Evolutionary conservation across 2,797 vertebrate species (phyloP).

Genomic region (Gobio occitaniae): DNA sequence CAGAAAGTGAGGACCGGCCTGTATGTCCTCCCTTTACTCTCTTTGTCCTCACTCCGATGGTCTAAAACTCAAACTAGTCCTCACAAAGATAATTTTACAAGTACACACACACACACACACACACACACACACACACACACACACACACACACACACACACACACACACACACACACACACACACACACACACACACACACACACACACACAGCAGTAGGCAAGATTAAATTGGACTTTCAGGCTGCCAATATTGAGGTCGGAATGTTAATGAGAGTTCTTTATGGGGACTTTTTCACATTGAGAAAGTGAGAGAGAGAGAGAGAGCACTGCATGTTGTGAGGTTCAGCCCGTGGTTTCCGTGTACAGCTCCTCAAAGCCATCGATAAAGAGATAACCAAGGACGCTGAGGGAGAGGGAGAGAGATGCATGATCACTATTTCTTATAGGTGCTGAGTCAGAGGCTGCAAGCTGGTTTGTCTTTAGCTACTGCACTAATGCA

Average conservation of each 20-base stretch:
- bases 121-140: not conserved
- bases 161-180: not conserved
- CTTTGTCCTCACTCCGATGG: too few species aligned
- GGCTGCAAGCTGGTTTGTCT: conserved; percentile 26
- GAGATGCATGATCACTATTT: conserved; percentile 6
- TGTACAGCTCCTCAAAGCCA: conserved; percentile 5
- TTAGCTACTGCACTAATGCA: conserved; percentile 3
- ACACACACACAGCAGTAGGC: conserved; percentile 34
- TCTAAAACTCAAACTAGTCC: too few species aligned
- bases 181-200: not conserved
- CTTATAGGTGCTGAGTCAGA: conserved; percentile 51
- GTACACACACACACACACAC: not conserved
- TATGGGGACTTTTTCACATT: conserved; percentile 1
- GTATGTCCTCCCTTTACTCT: too few species aligned
- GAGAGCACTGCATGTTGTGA: conserved; percentile 10
- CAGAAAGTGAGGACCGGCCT: too few species aligned
- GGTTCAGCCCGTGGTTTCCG: not conserved
- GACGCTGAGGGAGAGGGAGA: conserved; percentile 20
- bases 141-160: conserved; percentile 19
- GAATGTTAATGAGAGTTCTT: conserved; percentile 38
- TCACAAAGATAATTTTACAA: too few species aligned
- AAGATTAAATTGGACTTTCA: conserved; percentile 32
- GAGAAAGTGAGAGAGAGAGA: conserved; percentile 2
- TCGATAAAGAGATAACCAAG: conserved; percentile 24
- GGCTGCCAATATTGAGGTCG: conserved; percentile 33